Percentiles rank a stretch among this genome's conserved stretches.
These are phyloP conservation scores for Nectonema munidae DNA, from an alignment of 2,888 invertebrate species.

Conservation along the genomic window DNA sequence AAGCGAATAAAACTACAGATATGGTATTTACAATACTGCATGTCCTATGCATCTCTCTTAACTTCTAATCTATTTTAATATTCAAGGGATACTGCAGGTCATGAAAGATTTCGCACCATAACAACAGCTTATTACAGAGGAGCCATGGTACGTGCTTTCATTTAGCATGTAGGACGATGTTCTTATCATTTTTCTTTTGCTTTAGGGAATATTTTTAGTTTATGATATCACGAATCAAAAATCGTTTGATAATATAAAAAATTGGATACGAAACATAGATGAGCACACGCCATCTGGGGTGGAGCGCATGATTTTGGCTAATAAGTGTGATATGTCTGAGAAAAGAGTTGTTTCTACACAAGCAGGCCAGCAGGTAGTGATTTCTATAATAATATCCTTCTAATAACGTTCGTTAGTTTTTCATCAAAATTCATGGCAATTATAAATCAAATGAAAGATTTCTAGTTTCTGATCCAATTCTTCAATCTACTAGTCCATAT, in stretches of 20 bases:
- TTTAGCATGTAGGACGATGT: not conserved
- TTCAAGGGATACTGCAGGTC: slow-evolving; percentile 79
- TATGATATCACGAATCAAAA: slow-evolving; percentile 97
- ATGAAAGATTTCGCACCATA: slow-evolving; percentile 88
- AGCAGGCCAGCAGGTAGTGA: slow-evolving; percentile 39
- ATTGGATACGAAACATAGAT: slow-evolving; percentile 95
- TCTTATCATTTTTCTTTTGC: not conserved
- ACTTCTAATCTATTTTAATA: slow-evolving; percentile 13
- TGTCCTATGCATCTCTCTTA: not conserved
- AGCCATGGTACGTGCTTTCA: slow-evolving; percentile 36
- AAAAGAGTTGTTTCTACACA: slow-evolving; percentile 79
- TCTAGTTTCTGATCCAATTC: too few species aligned
- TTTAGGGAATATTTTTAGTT: slow-evolving; percentile 63
- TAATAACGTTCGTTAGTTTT: too few species aligned
- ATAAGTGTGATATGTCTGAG: slow-evolving; percentile 73
- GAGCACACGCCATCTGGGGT: slow-evolving; percentile 55
- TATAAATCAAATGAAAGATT: too few species aligned
- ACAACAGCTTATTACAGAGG: slow-evolving; percentile 98
- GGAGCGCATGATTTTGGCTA: slow-evolving; percentile 89
- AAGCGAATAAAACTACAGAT: slow-evolving; percentile 30
- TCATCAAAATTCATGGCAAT: too few species aligned
- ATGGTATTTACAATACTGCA: slow-evolving; percentile 23
- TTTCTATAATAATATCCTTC: too few species aligned
- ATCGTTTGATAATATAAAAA: slow-evolving; percentile 91
- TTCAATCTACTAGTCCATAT: too few species aligned